Evolutionary conservation across 92 coral and sea anemone genomes (phyloP).

Genomic region (Epizoanthus ramosus): DNA sequence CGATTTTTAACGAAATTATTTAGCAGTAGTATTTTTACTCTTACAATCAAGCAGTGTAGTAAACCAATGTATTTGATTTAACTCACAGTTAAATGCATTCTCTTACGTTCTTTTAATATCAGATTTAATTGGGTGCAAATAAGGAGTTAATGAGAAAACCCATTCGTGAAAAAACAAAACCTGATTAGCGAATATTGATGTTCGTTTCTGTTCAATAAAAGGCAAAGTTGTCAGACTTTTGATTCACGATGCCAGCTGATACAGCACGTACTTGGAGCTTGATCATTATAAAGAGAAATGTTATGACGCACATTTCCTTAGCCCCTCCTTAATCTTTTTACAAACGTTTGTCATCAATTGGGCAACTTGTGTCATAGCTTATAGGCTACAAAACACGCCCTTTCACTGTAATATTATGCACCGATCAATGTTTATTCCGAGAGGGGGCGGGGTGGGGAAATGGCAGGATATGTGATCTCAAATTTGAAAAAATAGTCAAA

Average conservation of each 20-base stretch:
- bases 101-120: not conserved
- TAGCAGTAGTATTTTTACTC: no score
- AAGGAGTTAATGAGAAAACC: constrained; percentile 1
- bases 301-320: not conserved
- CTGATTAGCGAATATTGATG: constrained; percentile 1
- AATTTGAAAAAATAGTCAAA: no score
- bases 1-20: no score
- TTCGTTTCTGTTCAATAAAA: not conserved
- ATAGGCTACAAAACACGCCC: no score
- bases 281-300: not conserved
- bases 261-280: not conserved
- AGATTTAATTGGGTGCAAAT: not conserved
- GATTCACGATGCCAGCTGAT: not conserved
- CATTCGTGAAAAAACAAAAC: not conserved
- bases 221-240: not conserved
- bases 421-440: no score
- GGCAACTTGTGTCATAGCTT: no score
- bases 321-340: not conserved
- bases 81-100: not conserved
- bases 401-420: no score
- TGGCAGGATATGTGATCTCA: no score
- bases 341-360: no score
- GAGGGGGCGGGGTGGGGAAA: no score
- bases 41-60: no score
- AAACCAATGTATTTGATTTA: no score